Conservation (phyloP, 1,140 invertebrate genomes). For the Berghia stephanieae region DNA sequence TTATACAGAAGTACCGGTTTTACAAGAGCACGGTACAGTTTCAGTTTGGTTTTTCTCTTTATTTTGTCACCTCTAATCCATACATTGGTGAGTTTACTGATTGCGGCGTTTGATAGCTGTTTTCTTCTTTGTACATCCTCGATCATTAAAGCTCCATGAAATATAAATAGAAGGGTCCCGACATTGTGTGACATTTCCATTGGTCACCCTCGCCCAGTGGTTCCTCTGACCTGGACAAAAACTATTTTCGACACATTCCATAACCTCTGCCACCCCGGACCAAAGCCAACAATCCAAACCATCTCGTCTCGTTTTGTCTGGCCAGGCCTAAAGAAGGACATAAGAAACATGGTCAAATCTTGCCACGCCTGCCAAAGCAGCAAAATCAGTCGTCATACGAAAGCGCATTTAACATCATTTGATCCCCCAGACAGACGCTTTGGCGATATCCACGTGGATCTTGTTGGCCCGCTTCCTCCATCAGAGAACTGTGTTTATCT, state of each 20-base stretch:
- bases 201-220: background rate
- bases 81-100: too few relatives aligned
- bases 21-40: too few relatives aligned
- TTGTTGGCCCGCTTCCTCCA: conserved; percentile 67
- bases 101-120: too few relatives aligned
- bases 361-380: background rate
- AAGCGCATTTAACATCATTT: background rate
- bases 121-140: too few relatives aligned
- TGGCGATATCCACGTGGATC: conserved; percentile 68
- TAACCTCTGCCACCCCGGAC: background rate
- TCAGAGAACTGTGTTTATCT: conserved; percentile 55
- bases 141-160: conserved; percentile 1
- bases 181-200: background rate
- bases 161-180: background rate
- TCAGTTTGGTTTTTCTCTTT: too few relatives aligned
- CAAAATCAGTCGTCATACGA: background rate
- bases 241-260: background rate
- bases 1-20: too few relatives aligned
- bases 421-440: conserved; percentile 38
- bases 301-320: conserved; percentile 19
- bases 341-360: background rate
- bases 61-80: too few relatives aligned
- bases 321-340: conserved; percentile 4
- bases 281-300: background rate
- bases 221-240: background rate